These are phyloP conservation scores for Calyptomena viridis DNA, from an alignment of 2,113 vertebrate genomes.

Conservation along the genomic window DNA sequence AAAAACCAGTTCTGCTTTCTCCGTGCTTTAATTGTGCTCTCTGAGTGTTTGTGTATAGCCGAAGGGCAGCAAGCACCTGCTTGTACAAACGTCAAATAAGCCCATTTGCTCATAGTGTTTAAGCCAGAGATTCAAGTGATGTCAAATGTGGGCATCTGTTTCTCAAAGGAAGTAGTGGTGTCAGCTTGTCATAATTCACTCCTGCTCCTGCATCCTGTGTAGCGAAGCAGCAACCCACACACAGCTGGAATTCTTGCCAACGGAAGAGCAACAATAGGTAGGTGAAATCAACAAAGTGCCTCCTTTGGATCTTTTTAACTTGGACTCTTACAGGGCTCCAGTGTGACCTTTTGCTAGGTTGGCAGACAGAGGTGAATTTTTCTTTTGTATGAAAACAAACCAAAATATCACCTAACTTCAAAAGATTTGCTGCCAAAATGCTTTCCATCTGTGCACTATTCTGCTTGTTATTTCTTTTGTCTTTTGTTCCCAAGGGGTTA, in stretches of 20 bases:
- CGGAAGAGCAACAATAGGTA: neutral
- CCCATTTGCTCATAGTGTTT: neutral
- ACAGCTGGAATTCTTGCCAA: neutral
- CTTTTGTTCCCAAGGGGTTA: neutral
- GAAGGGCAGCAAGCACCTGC: neutral
- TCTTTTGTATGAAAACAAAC: neutral
- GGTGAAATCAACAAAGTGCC: neutral
- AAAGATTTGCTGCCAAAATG: neutral
- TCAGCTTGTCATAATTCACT: neutral
- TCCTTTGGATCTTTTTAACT: neutral
- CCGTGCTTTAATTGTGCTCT: constrained; percentile 13
- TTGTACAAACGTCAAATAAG: neutral
- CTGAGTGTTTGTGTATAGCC: neutral
- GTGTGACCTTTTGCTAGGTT: neutral
- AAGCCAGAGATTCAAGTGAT: neutral
- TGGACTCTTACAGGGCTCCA: neutral
- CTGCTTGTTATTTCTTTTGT: neutral
- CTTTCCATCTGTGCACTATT: neutral
- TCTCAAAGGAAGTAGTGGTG: neutral
- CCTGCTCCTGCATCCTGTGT: neutral
- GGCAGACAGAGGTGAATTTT: neutral
- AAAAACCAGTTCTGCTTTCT: neutral
- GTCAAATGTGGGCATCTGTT: constrained; percentile 5
- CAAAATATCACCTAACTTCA: neutral
- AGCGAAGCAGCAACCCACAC: neutral